Evolutionary conservation across 2,113 vertebrate genomes (phyloP), one percentile per base, ranked within the genome.

Genomic region (Marmota flaviventris): DNA sequence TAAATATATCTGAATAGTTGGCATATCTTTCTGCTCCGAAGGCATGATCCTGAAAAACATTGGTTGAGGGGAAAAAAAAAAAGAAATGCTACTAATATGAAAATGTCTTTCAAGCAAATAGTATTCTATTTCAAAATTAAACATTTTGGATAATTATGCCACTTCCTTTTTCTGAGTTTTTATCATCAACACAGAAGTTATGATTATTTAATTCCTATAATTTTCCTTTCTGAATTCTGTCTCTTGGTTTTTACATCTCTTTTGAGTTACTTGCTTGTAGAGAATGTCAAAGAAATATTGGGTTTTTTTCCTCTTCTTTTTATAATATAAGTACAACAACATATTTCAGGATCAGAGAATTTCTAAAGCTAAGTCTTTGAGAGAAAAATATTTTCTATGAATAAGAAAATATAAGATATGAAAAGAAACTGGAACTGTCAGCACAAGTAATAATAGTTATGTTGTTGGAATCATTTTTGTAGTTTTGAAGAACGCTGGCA

Each of bases 381-480:
- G 48, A 89, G 85, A 27, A 89, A 97, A 98, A 95, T 61, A 94
- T 96, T 96, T 98, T 96, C 51, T 88, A 94, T 93, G 83, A 96
- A 95, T 98, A 98, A 94, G 4, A 98, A 98, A 97, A 97, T 91
- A 85, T 34, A 94, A 89, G 63, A 75, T 87, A 97, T 7, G 86
- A 89, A 96, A 93, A 96, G 91, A 93, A 96, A 85, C 85, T 90
- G 75, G 89, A 98, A 83, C 48, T 96, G 85, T 96, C 81, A 97
- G 79, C 73, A 98, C 91, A 96, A 96, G 76, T 88, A 98, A 97
- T 96, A 98, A 96, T 89, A 95, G 70, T 72, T 17, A 84, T 56
- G 58, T 86, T 89, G 45, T 34, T 82, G 89, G 61, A 98, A 95
- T 95, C 65, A 79, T 77, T 84, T 82, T 39, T 86, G 91, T 96